Evolutionary conservation across 2,888 invertebrate genomes (phyloP).

Genomic region (Tipula helvola): DNA sequence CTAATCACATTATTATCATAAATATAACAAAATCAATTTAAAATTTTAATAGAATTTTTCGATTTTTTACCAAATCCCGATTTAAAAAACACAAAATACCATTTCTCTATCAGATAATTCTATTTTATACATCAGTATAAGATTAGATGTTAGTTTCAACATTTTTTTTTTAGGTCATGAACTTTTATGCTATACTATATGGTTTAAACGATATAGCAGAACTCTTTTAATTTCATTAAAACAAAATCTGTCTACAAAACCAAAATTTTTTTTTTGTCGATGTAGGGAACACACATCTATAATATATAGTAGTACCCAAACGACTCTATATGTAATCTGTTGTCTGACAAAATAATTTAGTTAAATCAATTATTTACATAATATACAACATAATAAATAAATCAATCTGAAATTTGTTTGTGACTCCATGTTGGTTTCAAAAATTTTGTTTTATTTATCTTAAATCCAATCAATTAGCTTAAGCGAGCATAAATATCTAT

Average conservation of each 20-base stretch:
- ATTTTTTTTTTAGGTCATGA: neutral
- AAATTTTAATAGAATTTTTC: neutral
- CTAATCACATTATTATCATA: neutral
- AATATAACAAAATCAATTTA: neutral
- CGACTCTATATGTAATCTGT: neutral
- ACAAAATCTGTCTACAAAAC: neutral
- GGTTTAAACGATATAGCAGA: neutral
- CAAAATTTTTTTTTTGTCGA: neutral
- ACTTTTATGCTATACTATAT: neutral
- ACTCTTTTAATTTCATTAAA: neutral
- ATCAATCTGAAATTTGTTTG: neutral
- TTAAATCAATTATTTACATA: neutral
- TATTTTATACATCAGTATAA: neutral
- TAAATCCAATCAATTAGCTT: neutral
- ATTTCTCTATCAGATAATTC: neutral
- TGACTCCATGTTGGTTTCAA: neutral
- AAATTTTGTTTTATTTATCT: neutral
- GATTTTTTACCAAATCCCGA: neutral
- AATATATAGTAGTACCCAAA: neutral
- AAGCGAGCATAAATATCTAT: neutral
- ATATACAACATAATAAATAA: neutral
- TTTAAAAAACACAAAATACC: neutral
- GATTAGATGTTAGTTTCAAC: neutral
- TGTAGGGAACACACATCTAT: neutral
- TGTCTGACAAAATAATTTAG: neutral